Percentiles rank a stretch among this genome's conserved stretches.
Evolutionary conservation across 2,797 vertebrate species (phyloP).

Genomic region (Cuniculus paca): DNA sequence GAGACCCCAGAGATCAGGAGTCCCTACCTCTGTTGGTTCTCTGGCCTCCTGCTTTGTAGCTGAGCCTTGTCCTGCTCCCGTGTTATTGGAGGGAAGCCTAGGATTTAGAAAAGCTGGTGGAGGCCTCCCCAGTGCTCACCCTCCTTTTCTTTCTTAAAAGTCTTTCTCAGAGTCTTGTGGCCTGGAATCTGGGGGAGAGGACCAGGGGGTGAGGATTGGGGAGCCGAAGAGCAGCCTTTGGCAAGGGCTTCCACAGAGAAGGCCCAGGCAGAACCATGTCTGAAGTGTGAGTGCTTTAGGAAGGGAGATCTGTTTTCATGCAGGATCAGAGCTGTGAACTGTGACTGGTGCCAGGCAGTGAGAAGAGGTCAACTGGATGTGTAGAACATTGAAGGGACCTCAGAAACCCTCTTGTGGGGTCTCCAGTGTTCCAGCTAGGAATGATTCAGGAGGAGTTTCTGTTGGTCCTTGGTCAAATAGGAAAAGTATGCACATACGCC

Average conservation of each 20-base stretch:
- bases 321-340: neutral
- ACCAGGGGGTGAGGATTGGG: fast-evolving
- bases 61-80: neutral
- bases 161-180: neutral
- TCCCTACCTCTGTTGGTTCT: neutral
- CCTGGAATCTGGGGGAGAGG: neutral
- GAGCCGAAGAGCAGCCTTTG: neutral
- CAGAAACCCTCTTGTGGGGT: neutral
- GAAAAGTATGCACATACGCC: neutral
- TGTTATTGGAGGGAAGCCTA: neutral
- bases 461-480: neutral
- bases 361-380: neutral
- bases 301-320: neutral
- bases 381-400: neutral
- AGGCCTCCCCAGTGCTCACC: neutral
- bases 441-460: neutral
- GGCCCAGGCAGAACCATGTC: neutral
- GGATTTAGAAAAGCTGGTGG: neutral
- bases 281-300: neutral
- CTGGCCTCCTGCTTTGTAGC: neutral
- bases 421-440: neutral
- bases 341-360: neutral
- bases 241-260: neutral
- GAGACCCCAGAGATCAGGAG: neutral
- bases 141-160: neutral